Evolutionary conservation across 2,888 invertebrate genomes (phyloP), one percentile per base, ranked within the genome.

Genomic region (Lacanobia oleracea): DNA sequence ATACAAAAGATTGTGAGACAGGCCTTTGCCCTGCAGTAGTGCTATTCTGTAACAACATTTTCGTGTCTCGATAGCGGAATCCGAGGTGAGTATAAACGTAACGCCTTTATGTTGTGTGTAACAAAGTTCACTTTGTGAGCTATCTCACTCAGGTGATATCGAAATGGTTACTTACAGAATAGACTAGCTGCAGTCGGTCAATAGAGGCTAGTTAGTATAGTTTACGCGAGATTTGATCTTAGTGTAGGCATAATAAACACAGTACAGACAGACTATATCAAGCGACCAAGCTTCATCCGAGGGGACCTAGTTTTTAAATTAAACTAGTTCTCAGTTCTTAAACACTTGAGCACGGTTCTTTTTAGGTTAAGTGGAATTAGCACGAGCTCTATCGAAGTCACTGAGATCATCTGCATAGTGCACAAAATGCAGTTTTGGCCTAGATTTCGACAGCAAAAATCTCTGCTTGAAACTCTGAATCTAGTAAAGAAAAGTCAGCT

Each of bases 291-390:
- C 27, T 23, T 53, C 9, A 53, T 60, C 16, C 18, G n/a, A 67
- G 77, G 40, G 71, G 77, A 75, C 80, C 67, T 65, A 80, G 64
- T 63, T 72, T 68, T 67, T 53, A 77, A 66, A 77, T 77, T 43
- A 72, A 79, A 72, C 78, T 60, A 67, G 82, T 48, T 77, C 78
- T 73, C 56, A 61, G 60, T 56, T 72, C 78, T 73, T 63, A 69
- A 40, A 60, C 82, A 67, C 79, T 79, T 67, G 59, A 59, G 63
- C 79, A 81, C 79, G 72, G 43, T 18, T 68, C 65, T 81, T 66
- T 72, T 23, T 80, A 33, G 82, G 82, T 80, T 82, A 80, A 81
- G 79, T 81, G 82, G 66, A 37, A 64, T 80, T 72, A 69, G 37
- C 48, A 40, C 66, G 45, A 77, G 62, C 40, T 53, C 50, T 23